Base-by-base conservation (phyloP, 1,140 invertebrate species). In the Drosophila watanabei region DNA sequence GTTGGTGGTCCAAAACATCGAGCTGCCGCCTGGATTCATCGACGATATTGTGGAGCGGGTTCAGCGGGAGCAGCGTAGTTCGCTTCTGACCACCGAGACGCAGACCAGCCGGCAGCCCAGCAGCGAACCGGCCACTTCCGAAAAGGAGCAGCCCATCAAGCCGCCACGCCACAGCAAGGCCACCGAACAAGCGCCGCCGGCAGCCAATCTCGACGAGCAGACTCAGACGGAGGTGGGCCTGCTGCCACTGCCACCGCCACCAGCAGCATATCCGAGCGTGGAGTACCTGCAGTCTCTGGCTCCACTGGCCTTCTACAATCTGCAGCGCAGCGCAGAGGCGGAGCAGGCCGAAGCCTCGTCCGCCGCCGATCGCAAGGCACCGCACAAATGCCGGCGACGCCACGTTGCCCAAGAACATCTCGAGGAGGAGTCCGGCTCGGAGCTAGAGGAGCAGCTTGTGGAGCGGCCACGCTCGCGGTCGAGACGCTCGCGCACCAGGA, bases 21-120 rank as follows among this genome's bases (percentile, higher is more conserved):
- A 96, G 87, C 93, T 96, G 71, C 95, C 96, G 6, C 94, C 95
- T 7, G 94, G 94, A 6, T 94, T 96, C 33, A 94, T 96, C 16
- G 94, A 96, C 56, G 94, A 95, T 91, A 94, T 96, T 54, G 94
- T 95, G 16, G 93, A 93, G 43, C 93, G 89, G 16, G 84, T 93
- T 16, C 48, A 63, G n/a, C 73, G 75, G 32, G 91, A 92, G 64
- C 87, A 86, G 63, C 78, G 85, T 8, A 61, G 68, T 3, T 62
- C 86, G 7, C 33, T 83, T 30, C 76, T 92, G 8, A 82, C 79
- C 37, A 64, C 45, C 32, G 91, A 92, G 48, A 93, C 89, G 14
- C 91, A 93, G 69, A 92, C 92, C 7, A 90, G 88, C 24, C 79
- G 78, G 7, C 91, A 93, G 68, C 35, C 84, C 9, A 88, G 91